These are phyloP conservation scores for Drosophila falleni DNA, from an alignment of 2,888 invertebrate species.

Conservation along the genomic window DNA sequence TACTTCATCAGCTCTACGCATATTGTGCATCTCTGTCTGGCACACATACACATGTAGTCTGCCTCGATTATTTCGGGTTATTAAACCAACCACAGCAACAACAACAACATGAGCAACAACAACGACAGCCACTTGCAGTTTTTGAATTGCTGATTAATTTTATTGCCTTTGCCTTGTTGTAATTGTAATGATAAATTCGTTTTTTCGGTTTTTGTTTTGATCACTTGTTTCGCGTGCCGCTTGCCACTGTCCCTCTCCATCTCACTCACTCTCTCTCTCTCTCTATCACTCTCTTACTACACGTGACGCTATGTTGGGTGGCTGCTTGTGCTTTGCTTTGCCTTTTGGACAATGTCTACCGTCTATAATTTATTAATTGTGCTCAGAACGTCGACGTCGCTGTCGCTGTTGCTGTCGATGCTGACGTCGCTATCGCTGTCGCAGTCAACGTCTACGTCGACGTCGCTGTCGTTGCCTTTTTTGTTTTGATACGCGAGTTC, in stretches of 20 bases:
- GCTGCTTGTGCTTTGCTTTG: slow-evolving; percentile 64
- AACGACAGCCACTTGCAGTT: slow-evolving; percentile 76
- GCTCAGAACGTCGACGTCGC: slow-evolving; percentile 63
- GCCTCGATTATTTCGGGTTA: slow-evolving; percentile 77
- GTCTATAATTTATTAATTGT: slow-evolving; percentile 79
- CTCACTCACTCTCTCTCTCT: slow-evolving; percentile 14
- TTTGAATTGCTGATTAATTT: slow-evolving; percentile 82
- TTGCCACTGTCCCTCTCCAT: slow-evolving; percentile 12
- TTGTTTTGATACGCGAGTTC: slow-evolving; percentile 74
- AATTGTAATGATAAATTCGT: slow-evolving; percentile 79
- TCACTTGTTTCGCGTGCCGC: slow-evolving; percentile 69
- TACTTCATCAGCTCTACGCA: slow-evolving; percentile 60
- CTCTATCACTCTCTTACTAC: slow-evolving; percentile 40
- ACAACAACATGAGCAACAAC: slow-evolving; percentile 49
- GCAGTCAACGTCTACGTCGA: slow-evolving; percentile 17
- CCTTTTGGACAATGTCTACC: slow-evolving; percentile 72
- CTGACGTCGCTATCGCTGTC: slow-evolving; percentile 20
- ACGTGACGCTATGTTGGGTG: slow-evolving; percentile 71
- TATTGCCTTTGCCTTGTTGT: slow-evolving; percentile 78
- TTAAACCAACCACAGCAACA: slow-evolving; percentile 72
- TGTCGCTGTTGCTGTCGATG: not conserved
- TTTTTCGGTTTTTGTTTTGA: slow-evolving; percentile 81
- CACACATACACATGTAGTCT: slow-evolving; percentile 18
- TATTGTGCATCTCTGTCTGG: slow-evolving; percentile 72
- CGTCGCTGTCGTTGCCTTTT: slow-evolving; percentile 49